Base-by-base conservation (phyloP, 2,797 vertebrate genomes). In the Oreochromis mossambicus region DNA sequence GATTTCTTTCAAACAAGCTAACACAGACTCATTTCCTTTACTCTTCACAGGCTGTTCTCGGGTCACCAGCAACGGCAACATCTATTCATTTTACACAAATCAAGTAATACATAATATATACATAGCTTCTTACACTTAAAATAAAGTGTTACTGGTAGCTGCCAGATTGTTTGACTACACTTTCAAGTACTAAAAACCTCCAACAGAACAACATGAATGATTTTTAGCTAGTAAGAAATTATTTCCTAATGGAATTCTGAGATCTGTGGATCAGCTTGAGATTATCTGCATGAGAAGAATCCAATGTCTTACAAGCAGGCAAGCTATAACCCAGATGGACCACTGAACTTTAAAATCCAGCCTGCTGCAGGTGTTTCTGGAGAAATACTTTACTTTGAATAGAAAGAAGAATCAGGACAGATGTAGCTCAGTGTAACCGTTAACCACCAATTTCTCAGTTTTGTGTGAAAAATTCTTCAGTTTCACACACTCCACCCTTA, bases 401-500 rank as follows among this genome's bases (percentile, higher is more conserved):
- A 10, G 7, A 50, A 48, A 50, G 10, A 4, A 73, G 38, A 73
- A 54, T 50, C 6, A 32, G 38, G 3, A 14, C 13, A 79, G 19
- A 50, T 46, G 11, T 12, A 24, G 14, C 14, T 29, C 5, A 32
- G n/a, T 51, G 12, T 34, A 5, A 63, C 38, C 34, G 10, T 36
- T 63, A 63, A 63, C 17, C 63, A 43, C 66, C 17, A 41, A 26
- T 52, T 77, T 86, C 19, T 82, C 38, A 56, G 38, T 89, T 82
- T 79, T 82, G 76, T 84, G 78, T 85, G 5, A 82, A 61, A 82
- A 56, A 80, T 56, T 79, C 61, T 68, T 50, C 2, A 48, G 78
- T 38, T 58, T 79, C 21, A 61, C 85, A 85, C 79, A 87, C 92
- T 90, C 87, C 91, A 88, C 89, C 92, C 90, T 88, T 82, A 8